A percentile compares a stretch with the other conserved stretches of the same genome.
phyloP scores from a whole-genome alignment of 2,113 vertebrate genomes.

The Melospiza melodia region DNA sequence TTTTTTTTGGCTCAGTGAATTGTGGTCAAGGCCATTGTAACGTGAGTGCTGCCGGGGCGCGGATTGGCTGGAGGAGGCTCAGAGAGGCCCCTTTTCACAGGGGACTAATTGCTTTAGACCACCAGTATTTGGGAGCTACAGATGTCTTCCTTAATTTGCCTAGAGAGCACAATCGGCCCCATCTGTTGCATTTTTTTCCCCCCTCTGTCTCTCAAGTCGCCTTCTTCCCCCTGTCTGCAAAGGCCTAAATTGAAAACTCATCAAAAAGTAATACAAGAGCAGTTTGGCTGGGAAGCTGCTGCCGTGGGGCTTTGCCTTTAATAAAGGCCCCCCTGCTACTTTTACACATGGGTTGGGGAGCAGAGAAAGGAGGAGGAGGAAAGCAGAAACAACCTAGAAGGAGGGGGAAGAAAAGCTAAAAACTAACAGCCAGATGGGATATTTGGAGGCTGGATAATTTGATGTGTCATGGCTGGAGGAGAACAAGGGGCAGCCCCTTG shows the following conservation, averaged over 20 bases:
- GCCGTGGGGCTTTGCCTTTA: conserved; percentile 83
- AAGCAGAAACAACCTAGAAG: conserved; percentile 74
- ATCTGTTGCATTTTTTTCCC: conserved; percentile 95
- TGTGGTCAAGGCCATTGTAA: conserved; percentile 95
- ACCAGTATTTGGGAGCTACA: conserved; percentile 93
- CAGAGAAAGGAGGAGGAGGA: conserved; percentile 74
- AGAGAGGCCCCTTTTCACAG: conserved; percentile 89
- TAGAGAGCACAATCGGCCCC: conserved; percentile 96
- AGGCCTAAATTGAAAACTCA: conserved; percentile 97
- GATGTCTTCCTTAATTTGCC: conserved; percentile 99
- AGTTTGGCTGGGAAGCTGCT: conserved; percentile 91
- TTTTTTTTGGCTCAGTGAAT: conserved; percentile 88
- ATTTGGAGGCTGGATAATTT: conserved; percentile 90
- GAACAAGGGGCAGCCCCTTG: conserved; percentile 74
- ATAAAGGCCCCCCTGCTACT: conserved; percentile 89
- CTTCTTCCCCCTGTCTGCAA: conserved; percentile 87
- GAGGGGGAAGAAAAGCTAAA: conserved; percentile 66
- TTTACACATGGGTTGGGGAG: conserved; percentile 81
- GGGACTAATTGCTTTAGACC: conserved; percentile 94
- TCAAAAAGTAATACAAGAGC: conserved; percentile 99
- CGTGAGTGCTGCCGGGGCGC: conserved; percentile 84
- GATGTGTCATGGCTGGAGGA: conserved; percentile 74
- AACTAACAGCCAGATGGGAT: conserved; percentile 91
- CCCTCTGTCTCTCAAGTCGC: conserved; percentile 72
- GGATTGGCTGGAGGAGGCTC: conserved; percentile 88